Base-by-base conservation (phyloP, 2,113 vertebrate species). In the Hepsetus odoe region DNA sequence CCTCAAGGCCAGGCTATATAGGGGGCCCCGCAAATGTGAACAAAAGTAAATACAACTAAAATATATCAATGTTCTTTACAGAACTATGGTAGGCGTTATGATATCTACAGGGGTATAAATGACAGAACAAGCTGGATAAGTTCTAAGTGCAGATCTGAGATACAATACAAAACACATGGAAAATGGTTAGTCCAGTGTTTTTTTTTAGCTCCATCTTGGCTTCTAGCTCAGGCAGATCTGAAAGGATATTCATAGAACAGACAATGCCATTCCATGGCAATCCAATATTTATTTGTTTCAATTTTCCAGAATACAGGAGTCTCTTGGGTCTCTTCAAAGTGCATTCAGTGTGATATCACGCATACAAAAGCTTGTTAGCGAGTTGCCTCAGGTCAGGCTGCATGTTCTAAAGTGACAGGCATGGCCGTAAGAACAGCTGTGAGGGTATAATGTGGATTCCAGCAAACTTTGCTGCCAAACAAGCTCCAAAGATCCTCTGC, bases 241-340 rank as follows among this genome's bases (percentile, higher is more conserved):
- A 65, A 32, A 20, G 18, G 16, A 22, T 9, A 32, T 32, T 26
- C 24, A n/a, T n/a, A n/a, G 9, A 35, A 22, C 10, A 32, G 35
- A 35, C 16, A 33, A 35, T 8, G 26, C 18, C 61, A 65, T 20
- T n/a, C 6, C 16, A 20, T 9, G 18, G 3, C 22, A 20, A 13
- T 20, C 30, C 20, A 64, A 20, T n/a, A 64, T 64, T 8, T 64
- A 20, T 33, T 64, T 11, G 33, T 12, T 38, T 35, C 61, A 35
- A 22, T 32, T 65, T 65, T 65, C 61, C 33, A 65, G 10, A n/a
- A 18, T 65, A 35, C n/a, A 10, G 18, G 80, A 80, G 61, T 85
- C 61, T 67, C 67, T 75, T 33, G 30, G 1, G 14, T 33, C 59
- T 33, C 28, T 72, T 80, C 80, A 53, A 33, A 71, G 49, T 24